Conservation (phyloP, 2,888 invertebrate genomes). For the Peribatodes rhomboidaria region DNA sequence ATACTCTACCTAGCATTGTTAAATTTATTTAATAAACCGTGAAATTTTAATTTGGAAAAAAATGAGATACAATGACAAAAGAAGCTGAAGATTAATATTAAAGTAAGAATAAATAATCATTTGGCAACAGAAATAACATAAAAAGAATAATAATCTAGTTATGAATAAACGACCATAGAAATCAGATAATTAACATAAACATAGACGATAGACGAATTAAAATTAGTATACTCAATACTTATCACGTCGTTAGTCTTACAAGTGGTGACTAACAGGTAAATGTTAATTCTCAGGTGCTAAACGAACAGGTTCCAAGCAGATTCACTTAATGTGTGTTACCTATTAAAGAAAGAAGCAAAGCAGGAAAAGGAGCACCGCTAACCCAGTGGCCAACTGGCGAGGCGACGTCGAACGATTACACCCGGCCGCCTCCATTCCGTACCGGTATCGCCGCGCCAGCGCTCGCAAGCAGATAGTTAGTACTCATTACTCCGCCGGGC, state of each 20-base stretch:
- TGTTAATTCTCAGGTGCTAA: conserved; percentile 36
- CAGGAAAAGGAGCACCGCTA: conserved; percentile 85
- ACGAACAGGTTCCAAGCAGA: conserved; percentile 53
- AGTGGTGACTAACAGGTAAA: conserved; percentile 11
- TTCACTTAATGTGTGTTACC: conserved; percentile 65
- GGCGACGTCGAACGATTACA: conserved; percentile 75
- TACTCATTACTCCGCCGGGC: conserved; percentile 63
- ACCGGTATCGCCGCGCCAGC: conserved; percentile 74
- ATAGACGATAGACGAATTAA: not conserved
- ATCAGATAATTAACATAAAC: not conserved
- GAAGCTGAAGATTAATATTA: not conserved
- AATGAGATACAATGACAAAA: not conserved
- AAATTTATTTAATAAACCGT: not conserved
- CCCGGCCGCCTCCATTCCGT: conserved; percentile 76
- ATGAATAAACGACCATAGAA: not conserved
- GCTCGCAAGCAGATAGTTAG: conserved; percentile 67
- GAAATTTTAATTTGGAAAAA: conserved; percentile 3
- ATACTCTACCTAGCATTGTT: conserved; percentile 5
- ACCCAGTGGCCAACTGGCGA: conserved; percentile 85
- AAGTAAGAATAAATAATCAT: not conserved
- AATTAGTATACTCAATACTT: conserved; percentile 5
- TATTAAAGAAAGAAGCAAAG: conserved; percentile 73
- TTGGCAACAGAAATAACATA: not conserved
- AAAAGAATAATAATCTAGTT: too few species aligned
- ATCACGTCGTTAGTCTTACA: conserved; percentile 18